A percentile compares a stretch with the other conserved stretches of the same genome.
Conservation (phyloP, 1,140 invertebrate genomes). For the Acromyrmex heyeri region DNA sequence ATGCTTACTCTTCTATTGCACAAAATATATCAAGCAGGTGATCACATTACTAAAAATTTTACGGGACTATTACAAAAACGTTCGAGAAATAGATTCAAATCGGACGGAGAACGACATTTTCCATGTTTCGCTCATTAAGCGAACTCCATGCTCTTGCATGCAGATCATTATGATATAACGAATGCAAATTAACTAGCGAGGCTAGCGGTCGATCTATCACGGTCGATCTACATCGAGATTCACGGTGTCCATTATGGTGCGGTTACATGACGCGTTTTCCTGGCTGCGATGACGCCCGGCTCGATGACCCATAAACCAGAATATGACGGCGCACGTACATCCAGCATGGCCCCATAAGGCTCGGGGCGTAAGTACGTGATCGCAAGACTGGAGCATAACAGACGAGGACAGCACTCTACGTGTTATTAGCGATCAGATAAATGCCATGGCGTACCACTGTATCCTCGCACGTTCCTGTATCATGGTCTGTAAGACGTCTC, state of each 20-base stretch:
- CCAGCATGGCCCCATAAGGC: slow-evolving; percentile 11
- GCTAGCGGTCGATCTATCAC: neutral
- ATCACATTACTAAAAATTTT: neutral
- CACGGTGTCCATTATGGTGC: neutral
- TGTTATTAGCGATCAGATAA: slow-evolving; percentile 71
- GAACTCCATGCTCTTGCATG: neutral
- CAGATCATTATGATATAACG: neutral
- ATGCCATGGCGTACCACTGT: slow-evolving; percentile 51
- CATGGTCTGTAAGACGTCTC: neutral
- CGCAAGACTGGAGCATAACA: slow-evolving; percentile 37
- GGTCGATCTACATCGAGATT: slow-evolving; percentile 37
- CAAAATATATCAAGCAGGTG: neutral
- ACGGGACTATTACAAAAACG: neutral
- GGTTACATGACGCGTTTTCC: slow-evolving; percentile 40
- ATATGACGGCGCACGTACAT: slow-evolving; percentile 40
- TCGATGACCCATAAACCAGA: slow-evolving; percentile 71
- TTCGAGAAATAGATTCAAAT: neutral
- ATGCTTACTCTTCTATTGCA: neutral
- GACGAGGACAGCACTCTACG: slow-evolving; percentile 54
- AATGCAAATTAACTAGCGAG: neutral
- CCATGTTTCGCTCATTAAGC: neutral
- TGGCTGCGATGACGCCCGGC: slow-evolving; percentile 39
- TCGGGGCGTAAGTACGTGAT: slow-evolving; percentile 49
- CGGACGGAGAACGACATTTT: neutral
- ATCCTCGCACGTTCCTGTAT: slow-evolving; percentile 47